These are phyloP conservation scores for Excalfactoria chinensis DNA, from an alignment of 2,113 vertebrate species.

Conservation along the genomic window DNA sequence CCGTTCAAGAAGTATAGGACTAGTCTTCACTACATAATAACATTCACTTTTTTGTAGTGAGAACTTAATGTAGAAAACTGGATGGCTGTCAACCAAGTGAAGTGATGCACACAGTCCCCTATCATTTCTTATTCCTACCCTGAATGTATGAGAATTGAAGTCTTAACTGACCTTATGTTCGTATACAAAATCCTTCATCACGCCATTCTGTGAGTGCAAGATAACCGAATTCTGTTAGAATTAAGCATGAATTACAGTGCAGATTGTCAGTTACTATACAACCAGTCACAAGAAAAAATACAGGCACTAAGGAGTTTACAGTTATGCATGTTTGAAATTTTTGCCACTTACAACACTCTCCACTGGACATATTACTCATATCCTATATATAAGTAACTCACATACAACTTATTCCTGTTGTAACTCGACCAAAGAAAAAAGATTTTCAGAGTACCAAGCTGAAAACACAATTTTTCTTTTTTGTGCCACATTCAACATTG, in stretches of 20 bases:
- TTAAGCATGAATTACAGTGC: neutral
- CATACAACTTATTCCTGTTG: neutral
- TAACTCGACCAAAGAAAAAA: neutral
- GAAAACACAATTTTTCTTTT: neutral
- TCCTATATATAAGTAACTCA: neutral
- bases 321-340: neutral
- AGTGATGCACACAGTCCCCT: neutral
- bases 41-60: neutral
- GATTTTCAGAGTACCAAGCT: neutral
- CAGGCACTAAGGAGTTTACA: rapidly evolving
- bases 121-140: neutral
- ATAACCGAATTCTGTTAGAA: neutral
- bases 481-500: neutral
- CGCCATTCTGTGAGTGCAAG: neutral
- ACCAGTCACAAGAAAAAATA: neutral
- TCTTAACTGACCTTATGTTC: rapidly evolving
- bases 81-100: neutral
- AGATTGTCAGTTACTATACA: neutral
- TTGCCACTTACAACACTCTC: neutral
- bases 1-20: neutral
- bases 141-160: neutral
- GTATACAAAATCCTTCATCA: rapidly evolving
- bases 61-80: neutral
- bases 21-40: neutral
- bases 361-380: neutral